Evolutionary conservation across 1,140 invertebrate species (phyloP), one percentile per base, ranked within the genome.

Genomic region (Metaphire vulgaris): DNA sequence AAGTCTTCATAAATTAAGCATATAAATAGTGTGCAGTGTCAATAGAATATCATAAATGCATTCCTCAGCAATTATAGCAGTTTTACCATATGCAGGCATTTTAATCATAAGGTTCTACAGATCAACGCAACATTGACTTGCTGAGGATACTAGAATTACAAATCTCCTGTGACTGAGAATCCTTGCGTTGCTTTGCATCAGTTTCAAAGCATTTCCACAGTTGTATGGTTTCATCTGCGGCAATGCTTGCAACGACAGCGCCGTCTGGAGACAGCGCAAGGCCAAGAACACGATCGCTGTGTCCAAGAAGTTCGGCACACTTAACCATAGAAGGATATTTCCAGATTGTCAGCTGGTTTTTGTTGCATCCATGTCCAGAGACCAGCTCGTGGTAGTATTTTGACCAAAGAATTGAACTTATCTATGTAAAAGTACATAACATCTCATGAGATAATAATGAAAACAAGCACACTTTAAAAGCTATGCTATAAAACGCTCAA

Each of bases 281-380:
- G 85, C 96, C 92, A 30, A 99, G 86, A n/a, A 98, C 92, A 67
- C 96, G 88, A 74, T 92, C 91, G 29, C 92, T 91, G 86, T 98
- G 96, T 1, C 95, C 96, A 2, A 32, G 75, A 15, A 89, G 81
- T 78, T 89, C 88, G 71, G 86, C 81, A n/a, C 88, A 83, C 83
- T 96, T 95, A 0, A 89, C 89, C 91, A 98, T 91, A 33, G 89
- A 86, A 28, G 96, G 96, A 85, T 98, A 98, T 86, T 97, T 97
- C 96, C 96, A 99, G 69, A 98, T 92, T 29, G 91, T 93, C 1
- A 99, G 86, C 85, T 98, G 95, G 89, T 98, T 95, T 82, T 97
- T 92, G 2, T 93, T 92, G 87, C 93, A 98, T 2, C 96, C 96
- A 87, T 98, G 96, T 12, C 93, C 93, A 1, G 96, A 97, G 30